A percentile compares a stretch with the other conserved stretches of the same genome.
phyloP scores from a whole-genome alignment of 2,113 vertebrate genomes.

The Oreochromis tanganicae region DNA sequence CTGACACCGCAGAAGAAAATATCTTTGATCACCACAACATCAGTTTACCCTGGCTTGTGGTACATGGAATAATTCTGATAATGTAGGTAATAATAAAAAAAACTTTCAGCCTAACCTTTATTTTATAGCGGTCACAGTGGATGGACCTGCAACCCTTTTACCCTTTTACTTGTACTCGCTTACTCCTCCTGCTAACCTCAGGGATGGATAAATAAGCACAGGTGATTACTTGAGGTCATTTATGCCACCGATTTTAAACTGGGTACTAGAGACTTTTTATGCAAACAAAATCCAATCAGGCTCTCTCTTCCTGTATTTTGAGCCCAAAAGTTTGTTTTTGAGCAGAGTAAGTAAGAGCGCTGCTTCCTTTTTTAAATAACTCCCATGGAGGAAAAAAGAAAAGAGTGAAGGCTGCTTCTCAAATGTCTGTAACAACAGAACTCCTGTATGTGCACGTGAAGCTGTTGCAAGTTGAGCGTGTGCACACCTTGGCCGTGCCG shows the following conservation, averaged over 20 bases:
- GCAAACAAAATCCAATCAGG: background rate
- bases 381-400: background rate
- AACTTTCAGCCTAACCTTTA: background rate
- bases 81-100: background rate
- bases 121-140: background rate
- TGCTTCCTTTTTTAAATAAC: background rate
- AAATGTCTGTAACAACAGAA: background rate
- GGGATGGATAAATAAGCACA: background rate
- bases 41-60: background rate
- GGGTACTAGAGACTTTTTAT: background rate
- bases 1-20: background rate
- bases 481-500: constrained; percentile 86
- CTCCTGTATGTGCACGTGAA: background rate
- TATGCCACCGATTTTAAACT: background rate
- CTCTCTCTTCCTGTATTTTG: background rate
- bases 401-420: background rate
- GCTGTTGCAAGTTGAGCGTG: background rate
- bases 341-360: background rate
- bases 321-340: background rate
- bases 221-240: background rate
- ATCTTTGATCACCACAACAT: background rate
- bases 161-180: background rate
- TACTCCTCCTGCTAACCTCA: background rate
- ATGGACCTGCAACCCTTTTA: background rate
- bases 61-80: background rate